Evolutionary conservation across 2,888 invertebrate genomes (phyloP), one percentile per base, ranked within the genome.

Genomic region (Eupithecia inturbata): DNA sequence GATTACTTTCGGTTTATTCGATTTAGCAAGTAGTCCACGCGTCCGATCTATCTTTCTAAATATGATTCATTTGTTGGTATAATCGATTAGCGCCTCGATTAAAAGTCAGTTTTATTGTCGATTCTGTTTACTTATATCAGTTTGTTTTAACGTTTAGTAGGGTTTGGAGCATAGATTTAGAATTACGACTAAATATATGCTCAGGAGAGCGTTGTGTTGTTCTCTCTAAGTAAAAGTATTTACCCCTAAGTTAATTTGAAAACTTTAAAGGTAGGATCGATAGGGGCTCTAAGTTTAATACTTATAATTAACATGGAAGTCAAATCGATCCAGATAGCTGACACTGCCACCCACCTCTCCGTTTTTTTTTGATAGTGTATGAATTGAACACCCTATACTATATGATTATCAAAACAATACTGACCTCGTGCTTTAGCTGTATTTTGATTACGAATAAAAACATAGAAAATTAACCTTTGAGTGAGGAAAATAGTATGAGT

Each of bases 1-100:
- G 86, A 90, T 91, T 88, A 83, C 91, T 91, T 89, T 85, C 89
- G 89, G 86, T 82, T 81, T 83, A 88, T 83, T 84, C 81, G 79
- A 83, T 87, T 84, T 88, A 82, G 84, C 84, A 84, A 91, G 86
- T 85, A 79, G 83, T 87, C 88, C 83, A 88, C 87, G 88, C 88
- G 80, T 83, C 82, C 82, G 84, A 88, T 86, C 86, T 85, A 87
- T 87, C 83, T 84, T 80, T 78, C 77, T 76, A 31, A 80, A 45
- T 79, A 75, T 87, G 85, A 88, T 79, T 88, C 85, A 90, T 87
- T 16, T 33, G 31, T 31, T 83, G 84, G 82, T 80, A 82, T 83
- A 87, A 88, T 89, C 87, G 84, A 85, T 87, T 85, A 82, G 83
- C 79, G 78, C 78, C 81, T 86, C 80, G 83, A 85, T 85, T 83